Base-by-base conservation (phyloP, 2,797 vertebrate genomes). In the Sciurus vulgaris region DNA sequence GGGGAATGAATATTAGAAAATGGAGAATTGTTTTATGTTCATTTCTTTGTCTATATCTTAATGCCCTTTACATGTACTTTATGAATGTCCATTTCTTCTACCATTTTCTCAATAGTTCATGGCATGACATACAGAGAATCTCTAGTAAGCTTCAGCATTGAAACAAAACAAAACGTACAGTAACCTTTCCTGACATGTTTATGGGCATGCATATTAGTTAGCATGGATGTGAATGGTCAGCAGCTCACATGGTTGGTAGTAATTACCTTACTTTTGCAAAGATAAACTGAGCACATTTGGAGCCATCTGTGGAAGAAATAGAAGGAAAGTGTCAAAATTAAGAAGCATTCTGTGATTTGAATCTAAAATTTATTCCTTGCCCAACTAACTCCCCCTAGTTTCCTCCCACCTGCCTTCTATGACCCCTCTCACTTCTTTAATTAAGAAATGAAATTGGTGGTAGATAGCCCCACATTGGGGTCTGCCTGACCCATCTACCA, bases 241-340 rank as follows among this genome's bases (percentile, higher is more conserved):
- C 1, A 28, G 47, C 73, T 91, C 12, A 38, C 22, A 63, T 63
- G 76, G 51, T 49, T 47, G 24, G 13, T 67, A 59, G 54, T 38
- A 65, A 89, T 83, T 83, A 41, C 13, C 76, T 93, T 73, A n/a
- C 7, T 86, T 90, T 96, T 81, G 69, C 44, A 78, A 90, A 69
- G 41, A 88, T 73, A 81, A 63, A 69, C 44, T 30, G 41, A 79
- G 12, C 11, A 65, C 24, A 69, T 86, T 95, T 73, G 24, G 54
- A 89, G 10, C 28, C 74, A 78, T 89, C 30, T 63, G 35, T 70
- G 22, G 54, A n/a, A 56, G 22, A 86, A 89, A 89, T 4, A 49
- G 3, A 61, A 14, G 79, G 18, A n/a, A 47, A 33, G 20, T 11
- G 3, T 18, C 54, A n/a, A 65, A n/a, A 15, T 47, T 83, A 78